Evolutionary conservation across 2,113 vertebrate genomes (phyloP).

Genomic region (Channa maculata): DNA sequence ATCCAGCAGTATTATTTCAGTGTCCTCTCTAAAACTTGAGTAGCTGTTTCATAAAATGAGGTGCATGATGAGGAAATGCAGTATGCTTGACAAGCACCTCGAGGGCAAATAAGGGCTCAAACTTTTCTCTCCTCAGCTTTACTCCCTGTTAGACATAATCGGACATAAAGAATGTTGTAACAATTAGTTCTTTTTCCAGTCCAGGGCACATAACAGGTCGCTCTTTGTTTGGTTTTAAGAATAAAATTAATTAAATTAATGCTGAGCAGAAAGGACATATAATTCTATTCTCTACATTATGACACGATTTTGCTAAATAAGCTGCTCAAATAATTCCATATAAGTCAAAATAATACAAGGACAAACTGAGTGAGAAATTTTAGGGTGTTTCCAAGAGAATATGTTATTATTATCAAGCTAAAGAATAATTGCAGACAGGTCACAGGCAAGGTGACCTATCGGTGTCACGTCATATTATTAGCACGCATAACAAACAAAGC

Average conservation of each 20-base stretch:
- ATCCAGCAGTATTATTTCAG: background rate
- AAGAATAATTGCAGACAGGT: background rate
- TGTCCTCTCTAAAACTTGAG: background rate
- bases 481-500: background rate
- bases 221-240: no score
- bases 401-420: background rate
- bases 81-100: background rate
- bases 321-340: no score
- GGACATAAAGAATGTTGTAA: no score
- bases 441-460: background rate
- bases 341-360: no score
- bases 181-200: no score
- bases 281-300: no score
- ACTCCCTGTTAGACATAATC: no score
- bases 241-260: background rate
- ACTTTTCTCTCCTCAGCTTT: background rate
- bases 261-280: background rate
- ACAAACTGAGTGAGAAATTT: no score
- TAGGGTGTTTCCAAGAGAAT: no score
- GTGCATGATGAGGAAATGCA: background rate
- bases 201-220: no score
- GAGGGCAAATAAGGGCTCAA: background rate
- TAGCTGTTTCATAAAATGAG: background rate
- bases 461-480: background rate
- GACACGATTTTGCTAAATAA: no score